Base-by-base conservation (phyloP, 2,797 vertebrate species). In the Galaxias olidus region DNA sequence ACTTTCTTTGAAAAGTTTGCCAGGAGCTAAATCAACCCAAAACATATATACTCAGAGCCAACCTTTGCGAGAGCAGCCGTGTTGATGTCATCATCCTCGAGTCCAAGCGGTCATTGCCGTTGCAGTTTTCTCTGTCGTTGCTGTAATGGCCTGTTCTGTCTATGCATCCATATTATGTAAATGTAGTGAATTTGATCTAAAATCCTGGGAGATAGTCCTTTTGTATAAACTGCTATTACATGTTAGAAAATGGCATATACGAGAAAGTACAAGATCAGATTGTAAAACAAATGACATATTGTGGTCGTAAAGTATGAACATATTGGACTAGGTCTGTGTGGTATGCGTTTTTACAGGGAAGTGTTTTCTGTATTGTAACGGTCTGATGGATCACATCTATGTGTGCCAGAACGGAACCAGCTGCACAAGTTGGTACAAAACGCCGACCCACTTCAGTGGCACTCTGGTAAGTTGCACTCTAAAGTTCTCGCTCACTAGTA, bases 351-450 rank as follows among this genome's bases (percentile, higher is more conserved):
- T 73, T 69, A 13, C 89, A 98, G 96, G 96, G 94, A 98, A 94
- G 79, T 98, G 97, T 66, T 95, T 98, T 78, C 86, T 99, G 6
- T 98, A 98, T 82, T 98, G 97, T 90, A 98, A 93, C 0, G 94
- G 96, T 0, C 90, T 98, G 76, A 94, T 98, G 93, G 96, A 96
- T 80, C 96, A 97, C 67, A 78, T 98, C 60, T 98, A 97, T 0
- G 90, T 98, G 10, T 98, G 97, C 72, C 94, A 94, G 84, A 95
- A 98, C 0, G 84, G 93, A 54, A 87, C 85, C 8, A 76, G 92
- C 64, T 98, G 94, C 84, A 84, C 80, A 9, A 90, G 91, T 84
- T 98, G 95, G 96, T 96, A 97, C 88, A 94, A 91, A 78, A 84
- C 91, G 1, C 94, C 93, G 1, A 94, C 92, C 0, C 93, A 87